Percentiles rank a stretch among this genome's conserved stretches.
Conservation (phyloP, 2,797 vertebrate genomes). For the Peromyscus melanophrys region DNA sequence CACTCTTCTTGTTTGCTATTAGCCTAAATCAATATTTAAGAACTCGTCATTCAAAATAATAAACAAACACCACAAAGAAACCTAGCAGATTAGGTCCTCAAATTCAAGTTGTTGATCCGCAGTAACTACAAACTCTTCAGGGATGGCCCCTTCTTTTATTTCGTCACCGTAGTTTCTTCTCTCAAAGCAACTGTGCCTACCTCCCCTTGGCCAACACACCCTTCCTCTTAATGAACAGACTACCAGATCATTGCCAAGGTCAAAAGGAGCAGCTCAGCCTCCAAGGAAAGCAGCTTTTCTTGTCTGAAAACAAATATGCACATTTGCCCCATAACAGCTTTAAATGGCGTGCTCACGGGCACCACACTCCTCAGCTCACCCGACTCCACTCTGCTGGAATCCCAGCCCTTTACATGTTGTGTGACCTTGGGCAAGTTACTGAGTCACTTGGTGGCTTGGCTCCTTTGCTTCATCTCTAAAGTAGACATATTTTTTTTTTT, state of each 20-base stretch:
- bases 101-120: background rate
- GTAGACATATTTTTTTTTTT: background rate
- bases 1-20: background rate
- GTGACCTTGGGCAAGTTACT: background rate
- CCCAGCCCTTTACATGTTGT: background rate
- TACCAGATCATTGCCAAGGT: background rate
- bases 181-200: background rate
- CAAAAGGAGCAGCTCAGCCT: background rate
- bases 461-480: slow-evolving; percentile 60
- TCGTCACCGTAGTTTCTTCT: background rate
- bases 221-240: background rate
- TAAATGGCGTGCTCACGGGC: background rate
- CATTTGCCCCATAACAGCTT: background rate
- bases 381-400: background rate
- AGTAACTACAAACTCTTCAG: background rate
- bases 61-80: background rate
- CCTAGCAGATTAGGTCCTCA: background rate
- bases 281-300: background rate
- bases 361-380: background rate
- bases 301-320: background rate
- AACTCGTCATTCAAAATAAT: background rate
- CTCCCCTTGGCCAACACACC: background rate
- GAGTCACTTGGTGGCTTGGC: slow-evolving; percentile 11
- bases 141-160: background rate
- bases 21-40: background rate